A percentile compares a stretch with the other conserved stretches of the same genome.
phyloP scores from a whole-genome alignment of 1,140 invertebrate genomes.

The Drosophila nigromelanica region DNA sequence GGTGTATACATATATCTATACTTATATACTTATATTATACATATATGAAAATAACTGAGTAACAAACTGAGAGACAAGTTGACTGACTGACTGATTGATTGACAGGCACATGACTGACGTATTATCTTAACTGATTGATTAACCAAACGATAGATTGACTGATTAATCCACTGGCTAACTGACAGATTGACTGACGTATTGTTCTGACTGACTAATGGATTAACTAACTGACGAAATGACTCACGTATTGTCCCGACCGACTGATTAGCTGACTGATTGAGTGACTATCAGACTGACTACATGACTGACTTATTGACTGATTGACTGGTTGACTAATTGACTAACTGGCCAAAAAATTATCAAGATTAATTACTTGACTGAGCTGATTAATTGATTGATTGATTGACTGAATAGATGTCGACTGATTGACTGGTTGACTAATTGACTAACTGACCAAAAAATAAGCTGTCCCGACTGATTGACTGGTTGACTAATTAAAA shows the following conservation, averaged over 20 bases:
- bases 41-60: not conserved
- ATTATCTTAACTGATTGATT: not conserved
- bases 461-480: too few species aligned
- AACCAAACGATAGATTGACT: not conserved
- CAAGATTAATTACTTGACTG: not conserved
- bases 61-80: not conserved
- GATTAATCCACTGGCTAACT: not conserved
- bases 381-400: too few species aligned
- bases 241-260: not conserved
- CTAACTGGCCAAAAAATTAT: too few species aligned
- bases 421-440: too few species aligned
- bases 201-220: not conserved
- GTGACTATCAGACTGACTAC: not conserved
- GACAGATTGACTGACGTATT: not conserved
- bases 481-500: too few species aligned
- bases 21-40: too few species aligned
- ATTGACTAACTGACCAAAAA: too few species aligned
- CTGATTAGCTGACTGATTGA: not conserved
- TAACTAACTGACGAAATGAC: not conserved
- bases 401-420: too few species aligned
- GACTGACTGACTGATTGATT: not conserved
- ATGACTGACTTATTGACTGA: too few species aligned
- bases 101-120: not conserved
- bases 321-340: too few species aligned
- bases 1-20: too few species aligned